Conservation (phyloP, 2,113 vertebrate species). For the Ivindomyrus marchei region DNA sequence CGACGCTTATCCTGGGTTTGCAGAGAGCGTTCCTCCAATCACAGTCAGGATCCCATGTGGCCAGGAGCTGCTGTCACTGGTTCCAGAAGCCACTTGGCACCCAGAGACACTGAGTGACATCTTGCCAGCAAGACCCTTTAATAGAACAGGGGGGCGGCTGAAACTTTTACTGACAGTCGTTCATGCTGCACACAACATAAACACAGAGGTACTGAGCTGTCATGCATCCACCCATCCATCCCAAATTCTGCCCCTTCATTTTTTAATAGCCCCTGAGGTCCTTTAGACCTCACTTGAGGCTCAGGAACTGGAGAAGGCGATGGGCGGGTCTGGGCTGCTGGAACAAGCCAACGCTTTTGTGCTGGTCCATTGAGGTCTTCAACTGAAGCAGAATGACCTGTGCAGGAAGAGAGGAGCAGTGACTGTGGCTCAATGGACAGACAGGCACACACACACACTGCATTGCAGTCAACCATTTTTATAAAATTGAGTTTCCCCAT, state of each 20-base stretch:
- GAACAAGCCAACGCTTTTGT: neutral
- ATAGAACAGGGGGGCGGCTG: neutral
- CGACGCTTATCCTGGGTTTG: neutral
- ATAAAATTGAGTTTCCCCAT: neutral
- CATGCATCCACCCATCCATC: neutral
- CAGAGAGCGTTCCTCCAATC: neutral
- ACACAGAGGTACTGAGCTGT: neutral
- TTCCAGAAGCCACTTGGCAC: neutral
- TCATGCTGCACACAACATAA: neutral
- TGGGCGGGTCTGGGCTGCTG: neutral
- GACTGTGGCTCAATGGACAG: neutral
- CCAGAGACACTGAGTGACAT: neutral
- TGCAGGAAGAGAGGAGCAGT: neutral
- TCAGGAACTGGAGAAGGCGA: too few relatives aligned
- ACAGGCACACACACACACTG: neutral
- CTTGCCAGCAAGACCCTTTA: neutral
- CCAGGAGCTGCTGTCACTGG: neutral
- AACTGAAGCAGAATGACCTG: neutral
- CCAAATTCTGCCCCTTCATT: neutral
- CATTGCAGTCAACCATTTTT: neutral
- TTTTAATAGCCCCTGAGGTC: neutral
- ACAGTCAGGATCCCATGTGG: neutral
- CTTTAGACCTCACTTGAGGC: neutral
- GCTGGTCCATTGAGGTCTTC: constrained; percentile 1
- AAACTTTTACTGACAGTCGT: neutral